Conservation (phyloP, 35 echinoderm and acorn worm species). For the Lytechinus pictus region DNA sequence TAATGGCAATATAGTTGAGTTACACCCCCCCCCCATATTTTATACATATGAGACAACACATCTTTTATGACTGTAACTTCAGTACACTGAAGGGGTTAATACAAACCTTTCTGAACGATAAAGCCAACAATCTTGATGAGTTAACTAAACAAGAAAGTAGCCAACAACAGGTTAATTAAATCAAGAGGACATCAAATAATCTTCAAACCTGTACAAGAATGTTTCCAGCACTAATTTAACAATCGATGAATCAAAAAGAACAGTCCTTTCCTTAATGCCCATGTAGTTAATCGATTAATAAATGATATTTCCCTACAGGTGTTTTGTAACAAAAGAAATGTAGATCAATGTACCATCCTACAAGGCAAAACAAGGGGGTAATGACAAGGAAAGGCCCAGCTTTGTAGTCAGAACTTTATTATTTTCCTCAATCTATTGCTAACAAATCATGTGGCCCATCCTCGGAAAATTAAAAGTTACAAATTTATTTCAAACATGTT, state of each 20-base stretch:
- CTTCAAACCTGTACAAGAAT: not conserved
- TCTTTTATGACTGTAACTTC: no score
- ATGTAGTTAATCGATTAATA: not conserved
- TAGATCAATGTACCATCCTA: not conserved
- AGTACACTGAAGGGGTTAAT: not conserved
- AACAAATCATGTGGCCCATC: not conserved
- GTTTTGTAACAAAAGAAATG: not conserved
- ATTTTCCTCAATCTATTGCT: not conserved
- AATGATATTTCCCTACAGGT: not conserved
- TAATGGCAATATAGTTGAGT: no score
- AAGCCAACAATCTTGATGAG: not conserved
- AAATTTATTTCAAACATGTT: not conserved
- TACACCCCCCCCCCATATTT: no score
- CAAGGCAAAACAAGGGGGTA: not conserved
- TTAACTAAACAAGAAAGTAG: not conserved
- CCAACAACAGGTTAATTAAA: not conserved
- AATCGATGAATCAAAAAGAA: not conserved
- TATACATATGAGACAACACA: no score
- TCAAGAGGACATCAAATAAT: not conserved
- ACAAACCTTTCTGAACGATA: not conserved
- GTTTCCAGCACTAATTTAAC: not conserved
- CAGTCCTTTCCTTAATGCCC: not conserved
- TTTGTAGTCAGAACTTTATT: not conserved
- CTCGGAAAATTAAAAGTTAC: not conserved
- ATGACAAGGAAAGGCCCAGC: not conserved